A percentile compares a stretch with the other conserved stretches of the same genome.
These are phyloP conservation scores for Melipona quadrifasciata DNA, from an alignment of 1,140 invertebrate species.

Conservation along the genomic window DNA sequence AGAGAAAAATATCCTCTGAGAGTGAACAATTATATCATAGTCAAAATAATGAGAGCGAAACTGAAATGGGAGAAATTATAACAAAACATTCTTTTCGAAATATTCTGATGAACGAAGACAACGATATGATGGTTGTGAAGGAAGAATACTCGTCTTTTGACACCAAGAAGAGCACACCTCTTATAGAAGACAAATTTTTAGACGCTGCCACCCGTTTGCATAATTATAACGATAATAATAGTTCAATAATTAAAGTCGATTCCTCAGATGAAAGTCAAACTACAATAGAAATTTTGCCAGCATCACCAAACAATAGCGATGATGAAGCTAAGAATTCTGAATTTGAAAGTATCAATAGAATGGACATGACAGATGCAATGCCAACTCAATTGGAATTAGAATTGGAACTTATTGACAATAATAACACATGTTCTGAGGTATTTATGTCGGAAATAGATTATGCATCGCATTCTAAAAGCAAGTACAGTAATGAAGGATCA, in stretches of 20 bases:
- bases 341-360: conserved; percentile 7
- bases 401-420: conserved; percentile 72
- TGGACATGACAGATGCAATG: conserved; percentile 70
- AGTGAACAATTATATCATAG: neutral
- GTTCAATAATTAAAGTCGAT: conserved; percentile 76
- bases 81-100: conserved; percentile 8
- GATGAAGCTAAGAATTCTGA: conserved; percentile 44
- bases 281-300: conserved; percentile 77
- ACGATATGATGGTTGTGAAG: conserved; percentile 6
- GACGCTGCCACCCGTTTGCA: neutral
- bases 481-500: neutral
- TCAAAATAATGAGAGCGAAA: conserved; percentile 5
- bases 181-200: conserved; percentile 17
- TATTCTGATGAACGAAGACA: neutral
- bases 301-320: conserved; percentile 68
- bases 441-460: conserved; percentile 52
- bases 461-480: neutral
- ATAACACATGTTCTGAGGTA: conserved; percentile 55
- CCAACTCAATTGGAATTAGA: conserved; percentile 76
- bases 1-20: neutral
- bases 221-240: conserved; percentile 45
- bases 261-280: conserved; percentile 79
- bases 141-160: conserved; percentile 23
- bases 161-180: conserved; percentile 6
- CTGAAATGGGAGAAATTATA: neutral